Evolutionary conservation across 2,113 vertebrate genomes (phyloP).

Genomic region (Shinisaurus crocodilurus): DNA sequence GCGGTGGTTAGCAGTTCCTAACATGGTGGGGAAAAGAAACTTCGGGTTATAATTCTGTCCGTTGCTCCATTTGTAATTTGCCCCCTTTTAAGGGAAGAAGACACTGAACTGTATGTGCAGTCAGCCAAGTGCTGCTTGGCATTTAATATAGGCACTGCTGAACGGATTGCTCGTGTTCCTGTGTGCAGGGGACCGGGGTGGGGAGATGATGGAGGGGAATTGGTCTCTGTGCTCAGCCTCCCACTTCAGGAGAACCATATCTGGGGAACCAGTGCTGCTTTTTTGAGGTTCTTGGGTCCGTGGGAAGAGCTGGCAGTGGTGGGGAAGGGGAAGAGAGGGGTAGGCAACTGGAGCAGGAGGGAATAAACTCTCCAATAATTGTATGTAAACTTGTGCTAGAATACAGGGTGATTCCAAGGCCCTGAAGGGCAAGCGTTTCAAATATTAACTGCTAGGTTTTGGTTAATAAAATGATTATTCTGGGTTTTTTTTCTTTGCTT

Average conservation of each 20-base stretch:
- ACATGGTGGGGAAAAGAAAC: background rate
- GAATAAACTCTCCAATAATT: background rate
- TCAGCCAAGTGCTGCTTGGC: background rate
- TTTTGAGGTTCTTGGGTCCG: background rate
- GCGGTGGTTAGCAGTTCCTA: background rate
- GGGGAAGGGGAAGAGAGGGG: background rate
- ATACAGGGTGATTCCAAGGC: constrained; percentile 1
- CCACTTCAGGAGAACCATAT: background rate
- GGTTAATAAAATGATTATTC: background rate
- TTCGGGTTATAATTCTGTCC: background rate
- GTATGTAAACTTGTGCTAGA: background rate
- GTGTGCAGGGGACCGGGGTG: too few relatives aligned
- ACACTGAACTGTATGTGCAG: background rate
- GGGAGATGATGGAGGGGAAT: background rate
- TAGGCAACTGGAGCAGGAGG: background rate
- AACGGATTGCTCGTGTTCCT: background rate
- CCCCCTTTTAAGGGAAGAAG: background rate
- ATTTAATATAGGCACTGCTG: background rate
- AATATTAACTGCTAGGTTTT: background rate
- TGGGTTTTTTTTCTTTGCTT: background rate
- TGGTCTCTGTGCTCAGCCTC: background rate
- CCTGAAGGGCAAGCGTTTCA: background rate
- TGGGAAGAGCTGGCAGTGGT: background rate
- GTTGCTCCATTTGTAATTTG: background rate
- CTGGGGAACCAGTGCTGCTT: background rate